Percentiles rank a stretch among this genome's conserved stretches.
Evolutionary conservation across 2,113 vertebrate species (phyloP).

Genomic region (Tachuris rubrigastra): DNA sequence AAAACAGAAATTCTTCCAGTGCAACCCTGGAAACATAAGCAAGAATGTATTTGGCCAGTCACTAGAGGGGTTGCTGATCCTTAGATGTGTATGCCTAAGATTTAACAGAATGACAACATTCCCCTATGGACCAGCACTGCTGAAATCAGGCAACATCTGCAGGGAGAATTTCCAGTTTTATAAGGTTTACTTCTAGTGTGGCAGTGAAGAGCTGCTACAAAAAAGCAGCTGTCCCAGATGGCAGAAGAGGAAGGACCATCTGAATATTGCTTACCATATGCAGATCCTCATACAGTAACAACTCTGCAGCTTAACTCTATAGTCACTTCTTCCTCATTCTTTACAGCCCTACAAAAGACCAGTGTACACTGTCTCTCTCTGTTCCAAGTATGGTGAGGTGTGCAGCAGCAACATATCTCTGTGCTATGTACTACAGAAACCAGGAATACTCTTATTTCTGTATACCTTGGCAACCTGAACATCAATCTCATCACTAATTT

Average conservation of each 20-base stretch:
- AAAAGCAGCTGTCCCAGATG: neutral
- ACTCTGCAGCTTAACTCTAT: neutral
- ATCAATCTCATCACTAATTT: neutral
- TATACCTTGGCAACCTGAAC: neutral
- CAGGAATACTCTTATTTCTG: neutral
- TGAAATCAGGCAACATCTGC: neutral
- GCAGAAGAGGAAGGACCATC: neutral
- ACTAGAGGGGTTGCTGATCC: neutral
- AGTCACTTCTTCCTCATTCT: neutral
- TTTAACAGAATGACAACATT: neutral
- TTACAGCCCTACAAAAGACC: neutral
- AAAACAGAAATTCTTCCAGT: neutral
- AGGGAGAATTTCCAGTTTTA: neutral
- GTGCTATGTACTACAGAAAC: neutral
- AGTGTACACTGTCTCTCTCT: neutral
- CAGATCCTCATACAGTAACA: neutral
- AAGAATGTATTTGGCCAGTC: neutral
- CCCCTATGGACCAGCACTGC: neutral
- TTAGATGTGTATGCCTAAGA: neutral
- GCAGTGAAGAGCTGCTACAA: neutral
- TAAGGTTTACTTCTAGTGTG: neutral
- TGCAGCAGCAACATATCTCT: neutral
- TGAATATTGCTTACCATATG: neutral
- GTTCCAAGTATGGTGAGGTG: neutral
- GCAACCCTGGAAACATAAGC: neutral